Evolutionary conservation across 1,140 invertebrate genomes (phyloP).

Genomic region (Pseudoatta argentina): DNA sequence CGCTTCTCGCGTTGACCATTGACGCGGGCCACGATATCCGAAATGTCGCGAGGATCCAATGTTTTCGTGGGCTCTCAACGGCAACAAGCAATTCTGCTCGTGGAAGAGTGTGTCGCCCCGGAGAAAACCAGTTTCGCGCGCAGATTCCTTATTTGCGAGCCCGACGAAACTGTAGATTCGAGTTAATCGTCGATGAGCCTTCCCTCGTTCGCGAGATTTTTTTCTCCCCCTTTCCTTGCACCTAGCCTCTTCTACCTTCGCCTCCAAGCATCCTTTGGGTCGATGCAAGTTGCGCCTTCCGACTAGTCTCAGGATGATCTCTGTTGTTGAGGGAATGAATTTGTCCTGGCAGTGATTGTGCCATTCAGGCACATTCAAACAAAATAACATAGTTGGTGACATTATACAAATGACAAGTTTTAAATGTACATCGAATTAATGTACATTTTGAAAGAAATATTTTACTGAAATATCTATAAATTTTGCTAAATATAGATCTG

Average conservation of each 20-base stretch:
- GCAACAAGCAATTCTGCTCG: slow-evolving; percentile 61
- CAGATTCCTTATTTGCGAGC: slow-evolving; percentile 82
- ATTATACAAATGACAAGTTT: too few species aligned
- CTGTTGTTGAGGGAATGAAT: not conserved
- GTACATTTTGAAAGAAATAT: too few species aligned
- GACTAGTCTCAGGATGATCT: not conserved
- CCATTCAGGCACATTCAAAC: not conserved
- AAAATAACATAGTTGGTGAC: too few species aligned
- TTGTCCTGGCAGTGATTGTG: not conserved
- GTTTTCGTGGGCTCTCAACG: slow-evolving; percentile 72
- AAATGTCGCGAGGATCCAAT: slow-evolving; percentile 78
- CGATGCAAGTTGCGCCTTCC: slow-evolving; percentile 19
- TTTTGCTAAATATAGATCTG: too few species aligned
- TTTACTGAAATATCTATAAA: too few species aligned
- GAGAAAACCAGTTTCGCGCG: slow-evolving; percentile 81
- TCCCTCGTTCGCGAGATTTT: slow-evolving; percentile 65
- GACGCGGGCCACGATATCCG: slow-evolving; percentile 81
- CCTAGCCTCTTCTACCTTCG: not conserved
- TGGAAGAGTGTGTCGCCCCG: slow-evolving; percentile 67
- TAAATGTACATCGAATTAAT: too few species aligned
- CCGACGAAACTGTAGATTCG: slow-evolving; percentile 83
- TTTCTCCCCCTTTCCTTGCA: slow-evolving; percentile 47
- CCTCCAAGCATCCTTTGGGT: slow-evolving; percentile 23
- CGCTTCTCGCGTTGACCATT: slow-evolving; percentile 79
- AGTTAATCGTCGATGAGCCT: slow-evolving; percentile 84